phyloP scores from a whole-genome alignment of 2,797 vertebrate species.

The Spondyliosoma cantharus region DNA sequence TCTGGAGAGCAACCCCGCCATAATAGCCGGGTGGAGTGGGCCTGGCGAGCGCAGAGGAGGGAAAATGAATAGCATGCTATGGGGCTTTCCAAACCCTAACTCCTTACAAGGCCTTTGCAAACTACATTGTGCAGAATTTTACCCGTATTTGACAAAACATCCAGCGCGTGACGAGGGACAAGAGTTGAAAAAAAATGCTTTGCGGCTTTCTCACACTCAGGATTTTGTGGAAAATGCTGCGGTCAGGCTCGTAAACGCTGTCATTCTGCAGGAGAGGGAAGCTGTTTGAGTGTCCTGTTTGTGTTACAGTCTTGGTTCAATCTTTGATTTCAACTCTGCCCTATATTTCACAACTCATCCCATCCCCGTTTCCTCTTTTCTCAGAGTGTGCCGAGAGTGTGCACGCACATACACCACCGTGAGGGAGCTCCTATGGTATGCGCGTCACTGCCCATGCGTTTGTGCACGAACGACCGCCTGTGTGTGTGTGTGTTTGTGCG shows the following conservation, averaged over 20 bases:
- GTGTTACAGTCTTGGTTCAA: conserved; percentile 44
- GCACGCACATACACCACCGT: neutral
- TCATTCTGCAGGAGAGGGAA: conserved; percentile 40
- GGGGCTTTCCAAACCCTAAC: conserved; percentile 78
- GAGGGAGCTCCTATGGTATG: conserved; percentile 35
- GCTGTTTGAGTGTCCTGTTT: conserved; percentile 48
- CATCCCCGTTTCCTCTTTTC: conserved; percentile 59
- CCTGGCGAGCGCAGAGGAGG: conserved; percentile 58
- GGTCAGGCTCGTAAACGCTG: conserved; percentile 32
- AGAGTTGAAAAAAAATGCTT: conserved; percentile 62
- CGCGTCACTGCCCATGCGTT: conserved; percentile 22
- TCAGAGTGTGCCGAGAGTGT: conserved; percentile 22
- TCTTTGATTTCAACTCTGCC: conserved; percentile 45
- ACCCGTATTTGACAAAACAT: conserved; percentile 64
- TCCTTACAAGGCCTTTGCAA: conserved; percentile 68
- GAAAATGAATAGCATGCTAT: conserved; percentile 70
- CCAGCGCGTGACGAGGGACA: conserved; percentile 47
- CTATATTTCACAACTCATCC: conserved; percentile 65
- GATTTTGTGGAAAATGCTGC: conserved; percentile 30
- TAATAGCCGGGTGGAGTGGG: conserved; percentile 80
- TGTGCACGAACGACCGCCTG: neutral
- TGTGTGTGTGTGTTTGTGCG: conserved; percentile 5
- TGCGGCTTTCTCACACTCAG: conserved; percentile 55
- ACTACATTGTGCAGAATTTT: conserved; percentile 62
- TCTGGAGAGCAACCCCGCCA: conserved; percentile 73